These are phyloP conservation scores for Cataglyphis hispanica DNA, from an alignment of 1,140 invertebrate genomes.

Conservation along the genomic window DNA sequence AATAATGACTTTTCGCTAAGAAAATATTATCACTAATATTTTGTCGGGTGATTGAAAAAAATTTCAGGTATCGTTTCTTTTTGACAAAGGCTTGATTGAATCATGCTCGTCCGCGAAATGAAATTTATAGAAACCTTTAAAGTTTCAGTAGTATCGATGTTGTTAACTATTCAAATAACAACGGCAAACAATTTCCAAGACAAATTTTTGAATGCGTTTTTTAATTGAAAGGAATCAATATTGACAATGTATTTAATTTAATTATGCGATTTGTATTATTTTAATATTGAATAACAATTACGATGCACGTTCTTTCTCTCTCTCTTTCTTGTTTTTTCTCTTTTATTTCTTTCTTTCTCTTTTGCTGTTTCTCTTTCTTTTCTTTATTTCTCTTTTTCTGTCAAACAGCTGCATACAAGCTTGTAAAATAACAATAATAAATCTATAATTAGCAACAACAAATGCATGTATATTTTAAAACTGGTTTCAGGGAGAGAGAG, in stretches of 20 bases:
- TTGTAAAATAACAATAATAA: not conserved
- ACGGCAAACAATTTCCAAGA: conserved; percentile 12
- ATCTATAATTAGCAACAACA: not conserved
- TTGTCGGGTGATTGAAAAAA: not conserved
- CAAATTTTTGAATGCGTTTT: conserved; percentile 4
- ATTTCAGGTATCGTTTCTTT: not conserved
- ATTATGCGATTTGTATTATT: conserved; percentile 22
- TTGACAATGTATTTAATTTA: conserved; percentile 21
- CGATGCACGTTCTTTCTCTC: too few species aligned
- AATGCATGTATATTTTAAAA: not conserved
- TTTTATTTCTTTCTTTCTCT: too few species aligned
- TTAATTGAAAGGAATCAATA: conserved; percentile 7
- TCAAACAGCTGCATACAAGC: not conserved
- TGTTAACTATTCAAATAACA: conserved; percentile 8
- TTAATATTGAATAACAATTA: conserved; percentile 24
- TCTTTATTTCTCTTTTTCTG: not conserved
- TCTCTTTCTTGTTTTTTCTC: too few species aligned
- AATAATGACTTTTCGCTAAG: not conserved
- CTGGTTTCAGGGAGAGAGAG: not conserved
- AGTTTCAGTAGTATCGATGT: not conserved
- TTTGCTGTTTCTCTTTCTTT: too few species aligned
- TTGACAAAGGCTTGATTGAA: not conserved
- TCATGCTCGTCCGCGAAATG: too few species aligned
- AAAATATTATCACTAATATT: conserved; percentile 1
- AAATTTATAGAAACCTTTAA: not conserved